Base-by-base conservation (phyloP, 2,888 invertebrate genomes). In the Drosophila yooni region DNA sequence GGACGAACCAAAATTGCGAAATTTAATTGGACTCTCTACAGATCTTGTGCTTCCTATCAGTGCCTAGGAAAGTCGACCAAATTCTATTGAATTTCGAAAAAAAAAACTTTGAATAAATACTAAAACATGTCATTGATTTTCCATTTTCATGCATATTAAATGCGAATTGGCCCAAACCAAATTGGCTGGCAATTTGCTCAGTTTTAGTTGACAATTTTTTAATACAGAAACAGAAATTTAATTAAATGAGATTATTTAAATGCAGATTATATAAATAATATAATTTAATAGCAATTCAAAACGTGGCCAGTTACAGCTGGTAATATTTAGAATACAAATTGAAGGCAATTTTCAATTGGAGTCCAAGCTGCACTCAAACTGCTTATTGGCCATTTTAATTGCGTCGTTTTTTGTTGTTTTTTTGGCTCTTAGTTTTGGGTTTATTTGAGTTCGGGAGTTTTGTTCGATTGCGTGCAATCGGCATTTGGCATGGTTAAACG, bases 401-500 rank as follows among this genome's bases (percentile, higher is more conserved):
- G 68, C 38, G 29, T 4, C 2, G 21, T 10, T 46, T 34, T 27
- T 60, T 18, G 7, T 3, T 21, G 3, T 33, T 40, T 21, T 21
- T 36, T 66, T 29, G 11, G 6, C 15, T 13, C n/a, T n/a, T 13
- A 11, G 51, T 27, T 11, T 61, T 33, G 27, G 56, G 31, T n/a
- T 38, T 36, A 15, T 40, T 33, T 21, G n/a, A n/a, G n/a, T n/a
- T n/a, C n/a, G 34, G 43, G 34, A 46, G 56, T 21, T 29, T 52
- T n/a, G 36, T 38, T 59, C 50, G 80, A 64, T 78, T 65, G 78
- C 78, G 78, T 79, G 78, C 57, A 34, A 68, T 72, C 57, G 53
- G 27, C 70, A 68, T 43, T 57, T 52, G 54, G 60, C 67, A 67
- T 74, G 77, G 70, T 77, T 74, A 75, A 86, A 82, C 58, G 67